Conservation (phyloP, 2,113 vertebrate species). For the Mirza zaza region DNA sequence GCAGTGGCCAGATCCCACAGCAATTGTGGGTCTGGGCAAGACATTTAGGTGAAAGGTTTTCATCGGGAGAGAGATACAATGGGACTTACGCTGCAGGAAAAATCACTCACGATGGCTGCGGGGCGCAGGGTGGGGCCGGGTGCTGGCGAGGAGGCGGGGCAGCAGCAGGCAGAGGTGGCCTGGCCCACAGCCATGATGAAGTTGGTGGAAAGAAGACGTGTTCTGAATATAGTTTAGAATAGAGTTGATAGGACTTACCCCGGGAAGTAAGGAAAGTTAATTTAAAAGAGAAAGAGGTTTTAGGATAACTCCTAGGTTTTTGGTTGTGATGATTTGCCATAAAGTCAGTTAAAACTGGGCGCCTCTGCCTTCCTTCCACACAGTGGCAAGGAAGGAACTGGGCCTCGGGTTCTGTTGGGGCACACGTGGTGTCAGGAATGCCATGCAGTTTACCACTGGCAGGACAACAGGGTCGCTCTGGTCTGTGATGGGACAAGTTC, state of each 20-base stretch:
- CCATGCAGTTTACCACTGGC: too few species aligned
- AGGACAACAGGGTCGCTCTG: too few species aligned
- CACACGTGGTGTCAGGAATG: not conserved
- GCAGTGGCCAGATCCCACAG: not conserved
- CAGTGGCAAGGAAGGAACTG: not conserved
- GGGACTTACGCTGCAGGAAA: not conserved
- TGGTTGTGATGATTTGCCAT: not conserved
- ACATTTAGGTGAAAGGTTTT: not conserved
- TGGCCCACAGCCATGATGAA: not conserved
- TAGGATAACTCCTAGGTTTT: not conserved
- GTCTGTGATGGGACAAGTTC: too few species aligned
- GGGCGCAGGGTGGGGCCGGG: not conserved
- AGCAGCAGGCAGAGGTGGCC: not conserved
- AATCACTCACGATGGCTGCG: not conserved
- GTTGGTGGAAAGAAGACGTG: not conserved
- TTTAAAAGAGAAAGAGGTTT: not conserved
- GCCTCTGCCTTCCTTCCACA: too few species aligned
- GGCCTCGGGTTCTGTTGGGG: not conserved
- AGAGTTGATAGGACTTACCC: not conserved
- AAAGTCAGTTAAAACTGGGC: too few species aligned
- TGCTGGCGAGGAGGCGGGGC: not conserved
- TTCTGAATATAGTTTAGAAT: not conserved
- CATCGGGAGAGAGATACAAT: not conserved
- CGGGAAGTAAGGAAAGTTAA: not conserved
- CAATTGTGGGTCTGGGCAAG: not conserved